phyloP scores from a whole-genome alignment of 2,113 vertebrate genomes.

The Phasianus colchicus region DNA sequence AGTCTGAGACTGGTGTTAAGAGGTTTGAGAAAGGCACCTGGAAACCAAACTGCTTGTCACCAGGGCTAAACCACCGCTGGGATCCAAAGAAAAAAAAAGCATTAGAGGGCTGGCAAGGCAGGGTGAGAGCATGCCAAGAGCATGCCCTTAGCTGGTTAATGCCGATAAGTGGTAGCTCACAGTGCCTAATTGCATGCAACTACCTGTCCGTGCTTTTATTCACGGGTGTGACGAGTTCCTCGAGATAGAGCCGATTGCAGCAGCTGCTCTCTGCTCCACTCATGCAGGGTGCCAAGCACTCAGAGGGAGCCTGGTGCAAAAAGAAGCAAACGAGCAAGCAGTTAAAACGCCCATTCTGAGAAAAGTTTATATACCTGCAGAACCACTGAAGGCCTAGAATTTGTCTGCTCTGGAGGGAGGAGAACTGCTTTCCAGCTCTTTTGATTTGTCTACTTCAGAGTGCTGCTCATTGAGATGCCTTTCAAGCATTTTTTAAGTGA shows the following conservation, averaged over 20 bases:
- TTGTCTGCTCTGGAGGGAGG: background rate
- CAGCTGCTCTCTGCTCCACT: background rate
- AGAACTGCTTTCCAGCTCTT: background rate
- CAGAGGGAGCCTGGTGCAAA: background rate
- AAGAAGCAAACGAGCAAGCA: background rate
- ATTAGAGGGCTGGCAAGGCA: rapidly evolving
- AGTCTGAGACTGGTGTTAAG: background rate
- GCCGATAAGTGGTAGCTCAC: rapidly evolving
- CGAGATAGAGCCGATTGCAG: rapidly evolving
- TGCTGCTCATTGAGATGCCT: rapidly evolving
- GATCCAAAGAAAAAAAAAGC: background rate
- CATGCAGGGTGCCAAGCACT: background rate
- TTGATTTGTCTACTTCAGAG: background rate
- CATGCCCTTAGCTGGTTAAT: background rate
- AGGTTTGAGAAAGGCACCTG: background rate
- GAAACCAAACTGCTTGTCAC: background rate
- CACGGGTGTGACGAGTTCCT: rapidly evolving
- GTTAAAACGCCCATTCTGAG: background rate
- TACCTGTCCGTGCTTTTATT: background rate
- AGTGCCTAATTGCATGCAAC: rapidly evolving
- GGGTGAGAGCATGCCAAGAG: background rate
- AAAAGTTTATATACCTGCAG: rapidly evolving
- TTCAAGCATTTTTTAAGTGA: background rate
- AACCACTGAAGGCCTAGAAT: background rate
- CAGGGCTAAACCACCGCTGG: background rate